Evolutionary conservation across 2,113 vertebrate species (phyloP).

Genomic region (Struthidea cinerea): DNA sequence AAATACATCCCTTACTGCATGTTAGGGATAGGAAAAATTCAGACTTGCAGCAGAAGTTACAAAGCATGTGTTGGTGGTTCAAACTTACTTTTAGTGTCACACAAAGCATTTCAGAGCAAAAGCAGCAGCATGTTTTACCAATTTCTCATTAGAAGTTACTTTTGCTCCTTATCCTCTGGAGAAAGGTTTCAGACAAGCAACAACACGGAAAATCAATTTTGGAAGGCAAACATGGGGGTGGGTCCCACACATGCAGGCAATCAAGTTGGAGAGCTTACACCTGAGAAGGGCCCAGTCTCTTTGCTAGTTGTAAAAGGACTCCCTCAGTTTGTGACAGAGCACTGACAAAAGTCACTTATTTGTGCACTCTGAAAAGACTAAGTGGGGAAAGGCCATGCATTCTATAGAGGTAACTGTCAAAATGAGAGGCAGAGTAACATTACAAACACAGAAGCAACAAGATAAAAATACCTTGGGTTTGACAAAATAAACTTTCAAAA

Average conservation of each 20-base stretch:
- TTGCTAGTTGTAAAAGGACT: neutral
- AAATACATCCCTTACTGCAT: neutral
- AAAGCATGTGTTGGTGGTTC: neutral
- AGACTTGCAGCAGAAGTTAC: neutral
- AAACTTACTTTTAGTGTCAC: neutral
- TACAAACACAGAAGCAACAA: neutral
- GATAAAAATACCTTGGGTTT: neutral
- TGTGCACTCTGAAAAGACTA: neutral
- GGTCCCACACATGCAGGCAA: neutral
- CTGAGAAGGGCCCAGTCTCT: neutral
- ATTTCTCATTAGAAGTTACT: neutral
- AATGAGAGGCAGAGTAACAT: neutral
- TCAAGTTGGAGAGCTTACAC: neutral
- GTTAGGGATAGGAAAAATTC: neutral
- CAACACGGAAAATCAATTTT: neutral
- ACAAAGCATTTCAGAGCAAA: neutral
- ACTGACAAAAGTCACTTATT: neutral
- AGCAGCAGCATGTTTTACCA: neutral
- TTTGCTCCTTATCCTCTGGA: neutral
- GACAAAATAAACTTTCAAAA: neutral
- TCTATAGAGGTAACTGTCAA: neutral
- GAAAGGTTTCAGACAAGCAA: neutral
- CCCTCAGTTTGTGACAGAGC: neutral
- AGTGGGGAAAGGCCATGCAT: neutral
- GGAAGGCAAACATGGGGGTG: neutral